phyloP scores from a whole-genome alignment of 2,797 vertebrate species.

The Buceros bicornis region DNA sequence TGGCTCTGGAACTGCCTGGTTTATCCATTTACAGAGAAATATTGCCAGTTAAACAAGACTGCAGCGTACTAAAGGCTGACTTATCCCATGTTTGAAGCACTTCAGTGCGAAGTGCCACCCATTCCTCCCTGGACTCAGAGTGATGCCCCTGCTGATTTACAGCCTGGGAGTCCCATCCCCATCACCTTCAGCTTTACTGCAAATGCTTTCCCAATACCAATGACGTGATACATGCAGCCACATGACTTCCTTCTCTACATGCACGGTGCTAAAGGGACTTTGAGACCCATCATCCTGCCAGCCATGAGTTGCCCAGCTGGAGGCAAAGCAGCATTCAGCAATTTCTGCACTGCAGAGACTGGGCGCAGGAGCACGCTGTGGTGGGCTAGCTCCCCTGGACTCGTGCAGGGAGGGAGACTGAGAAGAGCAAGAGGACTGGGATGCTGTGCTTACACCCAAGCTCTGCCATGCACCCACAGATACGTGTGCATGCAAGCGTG shows the following conservation, averaged over 20 bases:
- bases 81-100: not conserved
- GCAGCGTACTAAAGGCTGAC: not conserved
- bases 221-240: not conserved
- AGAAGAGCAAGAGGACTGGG: rapidly evolving
- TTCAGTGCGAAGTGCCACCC: not conserved
- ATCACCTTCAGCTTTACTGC: not conserved
- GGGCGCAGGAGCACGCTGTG: not conserved
- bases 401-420: not conserved
- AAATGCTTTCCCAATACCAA: not conserved
- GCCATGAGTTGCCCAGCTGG: not conserved
- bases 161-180: not conserved
- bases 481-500: rapidly evolving
- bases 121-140: not conserved
- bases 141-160: not conserved
- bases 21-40: slow-evolving; percentile 39
- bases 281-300: not conserved
- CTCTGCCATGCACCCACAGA: not conserved
- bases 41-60: slow-evolving; percentile 12
- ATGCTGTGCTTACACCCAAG: not conserved
- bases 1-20: slow-evolving; percentile 22
- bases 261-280: not conserved
- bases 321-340: not conserved
- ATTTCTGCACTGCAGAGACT: not conserved
- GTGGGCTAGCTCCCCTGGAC: not conserved
- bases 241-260: not conserved